phyloP scores from a whole-genome alignment of 2,888 invertebrate genomes.

The Mechanitis messenoides region DNA sequence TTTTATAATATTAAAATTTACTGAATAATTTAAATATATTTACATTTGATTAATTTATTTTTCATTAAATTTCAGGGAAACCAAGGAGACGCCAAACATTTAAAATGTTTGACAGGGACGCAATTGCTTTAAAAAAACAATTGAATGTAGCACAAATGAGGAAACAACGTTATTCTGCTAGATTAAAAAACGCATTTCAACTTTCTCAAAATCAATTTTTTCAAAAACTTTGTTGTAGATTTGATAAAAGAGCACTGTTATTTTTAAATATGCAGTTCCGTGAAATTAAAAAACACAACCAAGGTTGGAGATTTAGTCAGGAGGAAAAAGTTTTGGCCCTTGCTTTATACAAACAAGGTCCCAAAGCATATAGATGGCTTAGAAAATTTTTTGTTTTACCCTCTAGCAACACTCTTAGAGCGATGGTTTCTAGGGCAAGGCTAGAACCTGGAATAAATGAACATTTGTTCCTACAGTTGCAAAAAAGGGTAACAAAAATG shows the following conservation, averaged over 20 bases:
- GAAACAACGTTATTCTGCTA: no score
- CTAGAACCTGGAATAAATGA: constrained; percentile 10
- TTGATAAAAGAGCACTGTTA: constrained; percentile 4
- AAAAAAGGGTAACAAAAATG: constrained; percentile 7
- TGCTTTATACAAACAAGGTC: constrained; percentile 16
- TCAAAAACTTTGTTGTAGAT: not conserved
- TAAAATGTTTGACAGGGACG: no score
- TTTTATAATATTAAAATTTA: no score
- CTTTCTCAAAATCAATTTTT: constrained; percentile 1
- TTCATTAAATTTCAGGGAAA: no score
- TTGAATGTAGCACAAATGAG: no score
- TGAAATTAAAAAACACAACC: constrained; percentile 14
- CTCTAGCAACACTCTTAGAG: not conserved
- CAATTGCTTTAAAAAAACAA: no score
- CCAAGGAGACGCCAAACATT: no score
- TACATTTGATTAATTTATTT: no score
- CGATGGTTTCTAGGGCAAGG: no score
- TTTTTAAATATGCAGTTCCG: constrained; percentile 17
- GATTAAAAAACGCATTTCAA: constrained; percentile 4
- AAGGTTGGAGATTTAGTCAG: constrained; percentile 15
- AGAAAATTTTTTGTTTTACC: constrained; percentile 12
- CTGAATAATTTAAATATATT: no score
- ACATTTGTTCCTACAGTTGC: constrained; percentile 3
- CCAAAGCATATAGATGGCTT: constrained; percentile 15
- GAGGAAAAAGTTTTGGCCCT: constrained; percentile 20